Percentiles rank a stretch among this genome's conserved stretches.
These are phyloP conservation scores for Hydrotaea cyrtoneurina DNA, from an alignment of 2,888 invertebrate genomes.

Conservation along the genomic window DNA sequence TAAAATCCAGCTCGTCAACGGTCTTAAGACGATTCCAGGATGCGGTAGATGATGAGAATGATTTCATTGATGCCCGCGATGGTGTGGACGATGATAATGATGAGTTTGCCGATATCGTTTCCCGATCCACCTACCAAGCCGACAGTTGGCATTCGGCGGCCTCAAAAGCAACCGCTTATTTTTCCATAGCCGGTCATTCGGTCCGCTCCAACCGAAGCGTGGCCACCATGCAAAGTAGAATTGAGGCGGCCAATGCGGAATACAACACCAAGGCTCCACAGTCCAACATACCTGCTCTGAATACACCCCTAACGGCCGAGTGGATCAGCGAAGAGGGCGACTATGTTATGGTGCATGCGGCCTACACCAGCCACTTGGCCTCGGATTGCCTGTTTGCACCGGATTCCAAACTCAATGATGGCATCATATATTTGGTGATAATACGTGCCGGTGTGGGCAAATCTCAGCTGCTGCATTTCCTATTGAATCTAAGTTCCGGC, in stretches of 20 bases:
- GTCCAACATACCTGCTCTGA: slow-evolving; percentile 81
- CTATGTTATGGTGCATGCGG: slow-evolving; percentile 90
- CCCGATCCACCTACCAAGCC: slow-evolving; percentile 75
- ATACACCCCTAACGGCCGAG: slow-evolving; percentile 85
- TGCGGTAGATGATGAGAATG: slow-evolving; percentile 69
- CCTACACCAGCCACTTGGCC: slow-evolving; percentile 93
- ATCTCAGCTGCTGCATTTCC: slow-evolving; percentile 88
- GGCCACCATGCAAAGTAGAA: slow-evolving; percentile 70
- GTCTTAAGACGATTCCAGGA: slow-evolving; percentile 61
- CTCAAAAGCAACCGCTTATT: slow-evolving; percentile 89
- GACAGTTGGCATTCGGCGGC: slow-evolving; percentile 93
- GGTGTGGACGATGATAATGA: slow-evolving; percentile 59
- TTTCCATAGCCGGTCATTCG: slow-evolving; percentile 89
- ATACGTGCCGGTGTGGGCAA: slow-evolving; percentile 90
- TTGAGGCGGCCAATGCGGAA: slow-evolving; percentile 75
- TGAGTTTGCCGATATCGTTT: slow-evolving; percentile 76
- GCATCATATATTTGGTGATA: slow-evolving; percentile 94
- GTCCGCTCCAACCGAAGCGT: slow-evolving; percentile 81
- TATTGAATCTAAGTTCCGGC: slow-evolving; percentile 90
- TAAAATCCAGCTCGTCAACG: background rate
- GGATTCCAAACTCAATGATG: slow-evolving; percentile 92
- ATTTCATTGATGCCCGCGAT: slow-evolving; percentile 67
- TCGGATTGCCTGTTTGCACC: slow-evolving; percentile 94
- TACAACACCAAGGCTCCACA: slow-evolving; percentile 69
- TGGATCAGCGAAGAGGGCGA: slow-evolving; percentile 91